Evolutionary conservation across 2,113 vertebrate species (phyloP).

Genomic region (Hyla sarda): DNA sequence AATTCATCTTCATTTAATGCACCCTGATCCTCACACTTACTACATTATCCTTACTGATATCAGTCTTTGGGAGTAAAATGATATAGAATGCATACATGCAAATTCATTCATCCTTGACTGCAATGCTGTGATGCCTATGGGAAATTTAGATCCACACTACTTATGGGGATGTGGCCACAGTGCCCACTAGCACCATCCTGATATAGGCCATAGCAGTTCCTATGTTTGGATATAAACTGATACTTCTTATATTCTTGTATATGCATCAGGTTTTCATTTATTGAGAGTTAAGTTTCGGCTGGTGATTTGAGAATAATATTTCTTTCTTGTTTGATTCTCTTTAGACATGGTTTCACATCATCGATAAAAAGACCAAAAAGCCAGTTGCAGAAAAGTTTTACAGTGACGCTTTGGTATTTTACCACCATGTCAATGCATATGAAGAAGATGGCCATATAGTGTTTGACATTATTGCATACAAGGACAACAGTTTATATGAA

Average conservation of each 20-base stretch:
- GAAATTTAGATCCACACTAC: too few relatives aligned
- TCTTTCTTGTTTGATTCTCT: conserved; percentile 28
- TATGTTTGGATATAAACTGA: background rate
- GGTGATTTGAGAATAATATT: background rate
- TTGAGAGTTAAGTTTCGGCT: background rate
- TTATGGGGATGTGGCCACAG: background rate
- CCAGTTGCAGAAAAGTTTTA: conserved; percentile 77
- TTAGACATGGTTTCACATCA: conserved; percentile 90
- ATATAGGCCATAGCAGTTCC: background rate
- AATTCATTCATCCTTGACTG: too few relatives aligned
- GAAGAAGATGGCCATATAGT: conserved; percentile 87
- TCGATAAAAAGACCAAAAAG: conserved; percentile 85
- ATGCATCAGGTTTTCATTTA: background rate
- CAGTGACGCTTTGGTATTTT: conserved; percentile 81
- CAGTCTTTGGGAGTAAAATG: too few relatives aligned
- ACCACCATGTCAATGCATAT: conserved; percentile 91
- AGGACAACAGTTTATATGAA: conserved; percentile 84
- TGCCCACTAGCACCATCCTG: background rate
- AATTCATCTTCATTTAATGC: too few relatives aligned
- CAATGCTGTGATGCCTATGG: too few relatives aligned
- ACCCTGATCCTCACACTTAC: too few relatives aligned
- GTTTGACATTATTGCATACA: conserved; percentile 85
- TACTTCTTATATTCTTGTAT: too few relatives aligned
- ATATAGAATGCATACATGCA: too few relatives aligned
- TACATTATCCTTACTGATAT: too few relatives aligned